Evolutionary conservation across 2,888 invertebrate species (phyloP).

Genomic region (Eristalinus aeneus): DNA sequence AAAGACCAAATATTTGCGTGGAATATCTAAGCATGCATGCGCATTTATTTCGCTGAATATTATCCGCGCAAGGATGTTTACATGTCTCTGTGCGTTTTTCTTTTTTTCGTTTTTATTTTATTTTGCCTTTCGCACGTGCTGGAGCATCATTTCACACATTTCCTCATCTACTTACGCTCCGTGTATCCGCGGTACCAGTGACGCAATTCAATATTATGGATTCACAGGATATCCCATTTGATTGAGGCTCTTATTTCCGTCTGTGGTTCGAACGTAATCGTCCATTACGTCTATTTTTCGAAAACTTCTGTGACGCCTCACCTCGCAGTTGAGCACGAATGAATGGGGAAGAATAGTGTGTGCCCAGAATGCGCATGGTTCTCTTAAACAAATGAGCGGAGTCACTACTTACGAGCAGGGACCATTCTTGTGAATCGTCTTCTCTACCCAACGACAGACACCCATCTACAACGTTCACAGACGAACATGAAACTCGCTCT

Average conservation of each 20-base stretch:
- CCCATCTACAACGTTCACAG: no score
- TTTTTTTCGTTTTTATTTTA: background rate
- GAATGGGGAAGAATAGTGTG: no score
- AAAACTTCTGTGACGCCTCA: background rate
- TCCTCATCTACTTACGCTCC: background rate
- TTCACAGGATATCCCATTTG: background rate
- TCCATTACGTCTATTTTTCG: background rate
- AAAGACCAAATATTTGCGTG: conserved; percentile 24
- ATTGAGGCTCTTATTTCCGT: background rate
- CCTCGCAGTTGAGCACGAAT: background rate
- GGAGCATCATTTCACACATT: background rate
- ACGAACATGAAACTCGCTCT: no score
- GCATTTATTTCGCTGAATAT: conserved; percentile 12
- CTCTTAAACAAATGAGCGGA: no score
- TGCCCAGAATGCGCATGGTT: no score
- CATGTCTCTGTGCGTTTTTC: background rate
- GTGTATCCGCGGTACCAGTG: background rate
- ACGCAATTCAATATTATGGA: background rate
- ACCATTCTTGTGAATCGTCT: no score
- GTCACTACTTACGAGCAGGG: no score
- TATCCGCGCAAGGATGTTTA: conserved; percentile 15
- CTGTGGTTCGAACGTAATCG: background rate
- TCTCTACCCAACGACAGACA: no score
- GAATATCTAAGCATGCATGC: conserved; percentile 30
- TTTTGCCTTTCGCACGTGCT: background rate